Base-by-base conservation (phyloP, 2,113 vertebrate genomes). In the Corythoichthys intestinalis region DNA sequence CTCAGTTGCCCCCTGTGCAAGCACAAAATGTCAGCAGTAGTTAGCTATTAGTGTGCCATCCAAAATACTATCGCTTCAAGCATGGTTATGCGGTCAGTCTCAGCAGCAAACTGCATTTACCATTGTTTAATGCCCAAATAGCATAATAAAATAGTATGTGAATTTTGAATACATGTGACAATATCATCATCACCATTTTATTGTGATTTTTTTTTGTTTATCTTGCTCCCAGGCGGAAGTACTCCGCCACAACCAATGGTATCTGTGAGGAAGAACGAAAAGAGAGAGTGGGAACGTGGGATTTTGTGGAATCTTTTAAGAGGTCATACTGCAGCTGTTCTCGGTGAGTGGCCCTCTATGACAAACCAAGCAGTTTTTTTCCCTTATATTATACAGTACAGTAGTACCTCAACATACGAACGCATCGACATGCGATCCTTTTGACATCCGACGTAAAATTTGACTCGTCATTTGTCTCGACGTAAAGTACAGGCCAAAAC, bases 261-360 rank as follows among this genome's bases (percentile, higher is more conserved):
- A 87, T 94, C 20, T 94, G 93, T 82, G 96, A 98, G 69, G 95
- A 96, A 52, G 95, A 95, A 73, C 85, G 81, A 63, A 73, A 76
- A 47, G 93, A 94, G 71, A 96, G 94, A 91, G 77, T 92, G 58
- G 93, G 92, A 81, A 87, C 90, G 69, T 98, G 97, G 97, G 94
- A 98, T 87, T 98, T 98, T 85, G 94, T 98, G 63, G 95, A 97
- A 92, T 90, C 92, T 74, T 95, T 94, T 0, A 93, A 97, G 78
- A 94, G 94, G 90, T 94, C 95, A 75, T 93, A 88, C 84, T 98
- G 97, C 89, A 94, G 90, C 89, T 98, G 97, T 89, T 97, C 93
- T 73, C 97, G 97, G 97, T 98, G 89, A 49, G 83, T 70, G 60
- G 2, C 56, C 62, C 37, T 28, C 68, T 53, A 46, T 17, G 64